phyloP scores from a whole-genome alignment of 2,888 invertebrate species.

The Dendrolimus houi region DNA sequence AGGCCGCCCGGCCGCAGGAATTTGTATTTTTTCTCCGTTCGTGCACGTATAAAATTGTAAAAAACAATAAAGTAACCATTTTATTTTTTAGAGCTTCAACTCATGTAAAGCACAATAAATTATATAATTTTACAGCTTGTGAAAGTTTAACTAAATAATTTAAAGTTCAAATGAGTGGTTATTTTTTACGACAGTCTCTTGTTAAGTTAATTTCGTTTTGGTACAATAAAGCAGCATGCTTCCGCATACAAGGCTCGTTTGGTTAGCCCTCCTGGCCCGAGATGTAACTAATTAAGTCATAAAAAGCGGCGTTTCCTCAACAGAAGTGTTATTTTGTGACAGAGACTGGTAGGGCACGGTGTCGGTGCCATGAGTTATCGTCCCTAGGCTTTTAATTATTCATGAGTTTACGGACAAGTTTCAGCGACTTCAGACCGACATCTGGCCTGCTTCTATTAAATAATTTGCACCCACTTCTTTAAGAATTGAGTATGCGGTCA shows the following conservation, averaged over 20 bases:
- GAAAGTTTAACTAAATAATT: too few species aligned
- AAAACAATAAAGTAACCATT: too few species aligned
- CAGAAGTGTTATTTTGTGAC: slow-evolving; percentile 51
- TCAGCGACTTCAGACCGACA: slow-evolving; percentile 46
- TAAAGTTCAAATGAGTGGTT: too few species aligned
- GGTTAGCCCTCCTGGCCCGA: slow-evolving; percentile 26
- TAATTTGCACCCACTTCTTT: slow-evolving; percentile 56
- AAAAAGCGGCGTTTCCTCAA: slow-evolving; percentile 51
- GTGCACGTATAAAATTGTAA: too few species aligned
- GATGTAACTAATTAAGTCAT: slow-evolving; percentile 65
- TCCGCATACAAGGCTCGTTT: slow-evolving; percentile 27
- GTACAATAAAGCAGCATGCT: slow-evolving; percentile 36
- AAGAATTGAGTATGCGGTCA: slow-evolving; percentile 25
- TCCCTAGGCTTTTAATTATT: slow-evolving; percentile 63
- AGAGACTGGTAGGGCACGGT: slow-evolving; percentile 19
- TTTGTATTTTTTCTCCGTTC: too few species aligned
- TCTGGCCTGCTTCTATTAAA: slow-evolving; percentile 54
- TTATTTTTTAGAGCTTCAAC: too few species aligned
- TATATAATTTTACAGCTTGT: too few species aligned
- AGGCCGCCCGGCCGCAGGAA: too few species aligned
- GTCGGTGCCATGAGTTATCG: slow-evolving; percentile 50
- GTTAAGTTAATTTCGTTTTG: slow-evolving; percentile 40
- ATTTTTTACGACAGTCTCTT: slow-evolving; percentile 23
- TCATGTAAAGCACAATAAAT: too few species aligned
- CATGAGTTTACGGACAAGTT: slow-evolving; percentile 56